Percentiles rank a stretch among this genome's conserved stretches.
Conservation (phyloP, 2,797 vertebrate genomes). For the Bothrops alternatus region DNA sequence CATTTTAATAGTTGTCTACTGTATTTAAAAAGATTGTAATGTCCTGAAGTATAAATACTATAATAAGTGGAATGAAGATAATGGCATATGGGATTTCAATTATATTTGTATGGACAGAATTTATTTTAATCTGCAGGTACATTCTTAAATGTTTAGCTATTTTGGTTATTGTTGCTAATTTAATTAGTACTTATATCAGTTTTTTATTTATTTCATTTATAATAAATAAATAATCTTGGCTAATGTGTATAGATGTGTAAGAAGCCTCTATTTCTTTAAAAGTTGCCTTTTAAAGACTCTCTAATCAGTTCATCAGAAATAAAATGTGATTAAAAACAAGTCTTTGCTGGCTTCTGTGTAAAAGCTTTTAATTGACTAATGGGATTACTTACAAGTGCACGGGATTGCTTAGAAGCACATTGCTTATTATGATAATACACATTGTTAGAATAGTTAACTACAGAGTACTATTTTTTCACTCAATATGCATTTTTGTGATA, state of each 20-base stretch:
- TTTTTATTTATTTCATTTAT: too few species aligned
- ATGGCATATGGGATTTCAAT: background rate
- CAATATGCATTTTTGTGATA: background rate
- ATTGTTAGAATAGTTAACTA: background rate
- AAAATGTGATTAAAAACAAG: background rate
- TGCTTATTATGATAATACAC: background rate
- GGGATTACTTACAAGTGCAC: background rate
- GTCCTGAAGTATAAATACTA: background rate
- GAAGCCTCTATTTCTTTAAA: background rate
- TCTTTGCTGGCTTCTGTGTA: background rate
- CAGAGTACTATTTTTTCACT: background rate
- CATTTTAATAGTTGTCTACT: slow-evolving; percentile 5
- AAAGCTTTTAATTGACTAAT: background rate
- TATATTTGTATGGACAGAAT: background rate
- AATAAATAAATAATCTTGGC: too few species aligned
- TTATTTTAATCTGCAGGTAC: background rate
- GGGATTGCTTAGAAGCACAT: background rate
- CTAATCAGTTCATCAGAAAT: background rate
- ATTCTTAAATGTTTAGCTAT: background rate
- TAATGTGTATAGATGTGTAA: too few species aligned
- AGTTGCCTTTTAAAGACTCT: background rate
- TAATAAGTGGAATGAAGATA: background rate
- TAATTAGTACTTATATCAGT: background rate
- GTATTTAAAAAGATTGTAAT: background rate
- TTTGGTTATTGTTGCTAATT: background rate